Evolutionary conservation across 2,797 vertebrate genomes (phyloP).

Genomic region (Acestrorhynchus altus): DNA sequence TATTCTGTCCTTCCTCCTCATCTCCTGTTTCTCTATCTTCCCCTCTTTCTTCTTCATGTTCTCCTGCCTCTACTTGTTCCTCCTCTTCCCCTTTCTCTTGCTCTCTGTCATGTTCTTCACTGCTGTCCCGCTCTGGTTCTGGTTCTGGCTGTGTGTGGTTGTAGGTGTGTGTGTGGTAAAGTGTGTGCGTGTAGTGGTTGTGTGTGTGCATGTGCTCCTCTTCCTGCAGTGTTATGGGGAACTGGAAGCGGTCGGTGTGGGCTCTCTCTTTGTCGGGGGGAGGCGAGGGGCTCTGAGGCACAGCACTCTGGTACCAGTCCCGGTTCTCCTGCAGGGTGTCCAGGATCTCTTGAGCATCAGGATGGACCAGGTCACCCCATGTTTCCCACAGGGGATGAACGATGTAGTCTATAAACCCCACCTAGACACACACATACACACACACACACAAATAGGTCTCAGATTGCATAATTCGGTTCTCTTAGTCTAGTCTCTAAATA

Average conservation of each 20-base stretch:
- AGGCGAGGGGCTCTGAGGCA: constrained; percentile 93
- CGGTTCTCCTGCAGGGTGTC: constrained; percentile 94
- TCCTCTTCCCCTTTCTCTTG: not conserved
- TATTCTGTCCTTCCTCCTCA: not conserved
- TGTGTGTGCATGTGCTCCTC: constrained; percentile 75
- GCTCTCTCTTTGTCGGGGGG: constrained; percentile 83
- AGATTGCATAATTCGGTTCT: not conserved
- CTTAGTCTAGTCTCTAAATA: not conserved
- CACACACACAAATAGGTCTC: not conserved
- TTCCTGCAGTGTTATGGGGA: constrained; percentile 88
- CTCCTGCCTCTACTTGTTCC: not conserved
- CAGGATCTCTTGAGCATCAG: constrained; percentile 92
- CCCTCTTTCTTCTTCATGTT: not conserved
- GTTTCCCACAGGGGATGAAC: constrained; percentile 95
- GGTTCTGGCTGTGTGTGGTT: constrained; percentile 48
- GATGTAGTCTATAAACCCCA: constrained; percentile 96
- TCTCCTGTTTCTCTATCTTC: not conserved
- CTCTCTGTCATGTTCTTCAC: constrained; percentile 21
- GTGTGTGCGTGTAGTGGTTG: constrained; percentile 16
- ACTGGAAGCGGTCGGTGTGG: constrained; percentile 89
- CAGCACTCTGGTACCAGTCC: constrained; percentile 95
- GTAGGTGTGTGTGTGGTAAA: constrained; percentile 41
- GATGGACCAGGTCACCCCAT: constrained; percentile 94
- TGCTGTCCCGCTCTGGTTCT: constrained; percentile 3
- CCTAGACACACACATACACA: constrained; percentile 69